These are phyloP conservation scores for Sakesphorus luctuosus DNA, from an alignment of 2,113 vertebrate species.

Conservation along the genomic window DNA sequence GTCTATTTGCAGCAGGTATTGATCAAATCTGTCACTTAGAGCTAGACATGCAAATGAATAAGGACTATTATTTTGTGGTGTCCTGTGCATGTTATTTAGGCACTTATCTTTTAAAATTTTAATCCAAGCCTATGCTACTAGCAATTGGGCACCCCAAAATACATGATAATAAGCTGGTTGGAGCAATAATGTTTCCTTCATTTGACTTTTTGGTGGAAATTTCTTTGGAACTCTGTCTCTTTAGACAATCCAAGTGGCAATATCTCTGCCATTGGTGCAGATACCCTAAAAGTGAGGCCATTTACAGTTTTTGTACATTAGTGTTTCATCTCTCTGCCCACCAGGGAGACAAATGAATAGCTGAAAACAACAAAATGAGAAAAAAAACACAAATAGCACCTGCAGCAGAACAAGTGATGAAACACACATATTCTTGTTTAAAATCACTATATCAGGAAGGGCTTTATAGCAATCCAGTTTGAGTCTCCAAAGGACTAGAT, in stretches of 20 bases:
- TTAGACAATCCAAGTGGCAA: not conserved
- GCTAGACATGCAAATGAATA: not conserved
- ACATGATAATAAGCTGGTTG: not conserved
- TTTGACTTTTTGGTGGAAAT: not conserved
- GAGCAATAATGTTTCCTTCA: not conserved
- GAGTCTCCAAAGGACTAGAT: not conserved
- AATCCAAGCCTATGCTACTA: not conserved
- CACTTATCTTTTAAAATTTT: not conserved
- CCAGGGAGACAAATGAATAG: not conserved
- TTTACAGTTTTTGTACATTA: not conserved
- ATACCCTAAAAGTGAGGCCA: not conserved
- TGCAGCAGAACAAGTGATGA: not conserved
- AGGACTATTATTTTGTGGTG: not conserved
- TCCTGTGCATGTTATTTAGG: accelerated
- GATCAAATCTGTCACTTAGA: not conserved
- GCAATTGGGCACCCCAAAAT: not conserved
- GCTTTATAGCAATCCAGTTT: not conserved
- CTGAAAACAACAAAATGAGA: not conserved
- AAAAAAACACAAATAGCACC: not conserved
- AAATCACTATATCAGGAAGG: not conserved
- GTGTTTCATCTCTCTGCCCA: not conserved
- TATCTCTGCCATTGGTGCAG: not conserved
- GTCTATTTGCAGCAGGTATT: not conserved
- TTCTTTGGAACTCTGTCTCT: not conserved
- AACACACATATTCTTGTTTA: not conserved